Evolutionary conservation across 1,140 invertebrate species (phyloP).

Genomic region (Drosophila rhopaloa): DNA sequence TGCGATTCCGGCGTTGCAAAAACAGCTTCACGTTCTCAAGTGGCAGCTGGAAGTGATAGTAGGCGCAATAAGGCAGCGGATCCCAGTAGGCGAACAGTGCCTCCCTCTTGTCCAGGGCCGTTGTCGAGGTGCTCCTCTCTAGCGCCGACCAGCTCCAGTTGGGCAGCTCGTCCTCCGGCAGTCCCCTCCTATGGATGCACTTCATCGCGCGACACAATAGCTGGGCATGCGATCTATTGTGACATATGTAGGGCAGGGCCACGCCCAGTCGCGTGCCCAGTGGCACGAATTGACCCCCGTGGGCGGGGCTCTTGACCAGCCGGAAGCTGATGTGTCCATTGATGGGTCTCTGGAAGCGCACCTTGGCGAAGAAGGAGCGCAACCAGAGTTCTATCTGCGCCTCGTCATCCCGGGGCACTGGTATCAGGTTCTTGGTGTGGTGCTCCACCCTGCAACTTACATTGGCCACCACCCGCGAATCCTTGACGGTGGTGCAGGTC

Average conservation of each 20-base stretch:
- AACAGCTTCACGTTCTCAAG: conserved; percentile 86
- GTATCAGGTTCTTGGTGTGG: conserved; percentile 87
- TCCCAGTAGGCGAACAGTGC: conserved; percentile 93
- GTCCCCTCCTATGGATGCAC: conserved; percentile 72
- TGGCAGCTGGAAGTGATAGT: conserved; percentile 91
- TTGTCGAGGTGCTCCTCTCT: conserved; percentile 54
- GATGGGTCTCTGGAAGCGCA: conserved; percentile 87
- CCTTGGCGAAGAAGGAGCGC: conserved; percentile 88
- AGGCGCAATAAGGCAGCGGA: conserved; percentile 92
- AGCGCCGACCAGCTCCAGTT: conserved; percentile 74
- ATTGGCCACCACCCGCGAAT: conserved; percentile 90
- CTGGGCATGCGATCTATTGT: conserved; percentile 88
- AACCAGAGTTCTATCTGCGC: conserved; percentile 90
- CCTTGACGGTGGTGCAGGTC: conserved; percentile 92
- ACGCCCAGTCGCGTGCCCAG: conserved; percentile 91
- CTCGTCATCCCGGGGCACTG: conserved; percentile 85
- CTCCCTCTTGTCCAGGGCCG: conserved; percentile 90
- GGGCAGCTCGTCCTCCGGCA: conserved; percentile 85
- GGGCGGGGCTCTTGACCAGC: conserved; percentile 86
- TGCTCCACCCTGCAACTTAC: conserved; percentile 90
- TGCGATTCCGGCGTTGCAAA: conserved; percentile 77
- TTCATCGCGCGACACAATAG: conserved; percentile 86
- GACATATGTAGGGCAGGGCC: conserved; percentile 91
- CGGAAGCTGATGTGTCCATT: conserved; percentile 91
- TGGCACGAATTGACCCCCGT: conserved; percentile 86